phyloP scores from a whole-genome alignment of 2,888 invertebrate species.

The Alcis repandata region DNA sequence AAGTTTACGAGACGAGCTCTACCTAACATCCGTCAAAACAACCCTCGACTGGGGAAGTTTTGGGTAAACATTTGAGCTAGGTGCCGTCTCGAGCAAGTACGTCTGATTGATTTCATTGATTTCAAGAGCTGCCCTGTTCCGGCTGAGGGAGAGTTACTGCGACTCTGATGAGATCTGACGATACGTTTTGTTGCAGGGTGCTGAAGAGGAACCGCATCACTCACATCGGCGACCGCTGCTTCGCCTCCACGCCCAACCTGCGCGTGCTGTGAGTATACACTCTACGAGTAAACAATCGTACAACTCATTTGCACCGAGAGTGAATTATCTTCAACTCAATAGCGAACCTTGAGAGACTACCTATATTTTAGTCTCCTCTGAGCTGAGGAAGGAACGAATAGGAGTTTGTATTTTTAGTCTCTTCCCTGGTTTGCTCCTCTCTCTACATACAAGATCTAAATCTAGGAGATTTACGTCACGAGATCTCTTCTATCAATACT shows the following conservation, averaged over 20 bases:
- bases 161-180: not conserved
- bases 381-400: no score
- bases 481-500: no score
- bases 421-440: no score
- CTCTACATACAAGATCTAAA: no score
- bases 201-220: constrained; percentile 95
- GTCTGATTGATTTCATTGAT: not conserved
- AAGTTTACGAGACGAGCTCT: constrained; percentile 17
- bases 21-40: constrained; percentile 25
- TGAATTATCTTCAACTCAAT: no score
- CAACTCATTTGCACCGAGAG: no score
- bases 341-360: no score
- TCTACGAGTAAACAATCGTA: no score
- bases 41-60: constrained; percentile 21
- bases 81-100: not conserved
- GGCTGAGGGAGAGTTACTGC: not conserved
- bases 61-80: not conserved
- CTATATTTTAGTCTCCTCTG: no score
- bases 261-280: constrained; percentile 93
- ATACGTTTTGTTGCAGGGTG: constrained; percentile 86
- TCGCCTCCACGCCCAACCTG: constrained; percentile 92
- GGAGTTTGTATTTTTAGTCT: no score
- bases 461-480: no score
- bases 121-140: not conserved
- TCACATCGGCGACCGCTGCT: constrained; percentile 92